These are phyloP conservation scores for Dryobates pubescens DNA, from an alignment of 2,797 vertebrate species.

Conservation along the genomic window DNA sequence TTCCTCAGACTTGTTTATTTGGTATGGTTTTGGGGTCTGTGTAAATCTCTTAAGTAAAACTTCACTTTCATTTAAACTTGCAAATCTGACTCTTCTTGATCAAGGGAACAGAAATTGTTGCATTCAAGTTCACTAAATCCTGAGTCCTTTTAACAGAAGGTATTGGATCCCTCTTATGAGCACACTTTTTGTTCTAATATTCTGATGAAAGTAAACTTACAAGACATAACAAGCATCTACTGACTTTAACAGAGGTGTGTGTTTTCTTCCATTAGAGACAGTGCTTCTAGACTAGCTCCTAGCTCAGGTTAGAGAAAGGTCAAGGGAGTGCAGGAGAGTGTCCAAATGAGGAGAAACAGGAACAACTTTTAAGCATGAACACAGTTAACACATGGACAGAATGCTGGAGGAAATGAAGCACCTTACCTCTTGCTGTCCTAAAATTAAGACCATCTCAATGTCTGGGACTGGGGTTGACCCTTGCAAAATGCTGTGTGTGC, in stretches of 20 bases:
- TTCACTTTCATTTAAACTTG: not conserved
- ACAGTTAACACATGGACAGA: not conserved
- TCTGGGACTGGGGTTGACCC: not conserved
- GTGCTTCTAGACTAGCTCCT: not conserved
- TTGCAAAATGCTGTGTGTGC: not conserved
- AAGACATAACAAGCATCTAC: not conserved
- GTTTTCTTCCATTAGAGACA: not conserved
- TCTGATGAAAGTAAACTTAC: not conserved
- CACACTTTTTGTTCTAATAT: not conserved
- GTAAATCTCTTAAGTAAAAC: not conserved
- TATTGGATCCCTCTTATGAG: not conserved
- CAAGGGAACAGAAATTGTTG: not conserved
- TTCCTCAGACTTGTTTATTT: constrained; percentile 40
- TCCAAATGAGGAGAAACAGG: not conserved
- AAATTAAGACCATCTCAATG: not conserved
- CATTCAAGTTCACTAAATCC: not conserved
- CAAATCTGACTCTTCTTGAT: not conserved
- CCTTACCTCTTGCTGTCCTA: not conserved
- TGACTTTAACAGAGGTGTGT: not conserved
- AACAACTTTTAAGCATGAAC: not conserved
- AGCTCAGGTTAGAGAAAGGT: not conserved
- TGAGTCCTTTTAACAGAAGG: not conserved
- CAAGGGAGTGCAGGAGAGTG: not conserved
- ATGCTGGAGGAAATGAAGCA: not conserved
- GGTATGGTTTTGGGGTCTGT: not conserved